Conservation (phyloP, 2,797 vertebrate species). For the Scleropages formosus region DNA sequence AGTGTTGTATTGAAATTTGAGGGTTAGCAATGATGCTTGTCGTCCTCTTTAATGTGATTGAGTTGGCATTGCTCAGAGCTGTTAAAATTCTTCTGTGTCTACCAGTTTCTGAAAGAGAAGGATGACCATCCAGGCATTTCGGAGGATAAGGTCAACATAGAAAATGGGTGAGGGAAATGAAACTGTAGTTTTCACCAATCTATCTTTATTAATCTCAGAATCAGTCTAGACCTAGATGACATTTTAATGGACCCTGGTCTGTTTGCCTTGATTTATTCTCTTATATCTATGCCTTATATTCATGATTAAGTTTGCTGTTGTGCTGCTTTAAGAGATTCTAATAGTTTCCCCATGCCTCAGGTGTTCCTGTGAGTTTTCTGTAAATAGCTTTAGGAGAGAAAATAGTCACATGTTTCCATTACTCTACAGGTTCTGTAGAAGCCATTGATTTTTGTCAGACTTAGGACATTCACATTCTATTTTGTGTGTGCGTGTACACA, state of each 20-base stretch:
- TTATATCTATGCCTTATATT: not conserved
- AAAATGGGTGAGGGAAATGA: constrained; percentile 42
- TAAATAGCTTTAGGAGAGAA: not conserved
- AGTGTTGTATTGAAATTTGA: too few relatives aligned
- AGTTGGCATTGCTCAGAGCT: not conserved
- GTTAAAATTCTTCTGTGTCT: constrained; percentile 34
- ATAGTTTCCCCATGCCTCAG: not conserved
- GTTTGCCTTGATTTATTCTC: not conserved
- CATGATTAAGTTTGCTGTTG: not conserved
- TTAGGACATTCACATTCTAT: too few relatives aligned
- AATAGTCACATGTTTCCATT: too few relatives aligned
- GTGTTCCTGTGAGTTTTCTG: not conserved
- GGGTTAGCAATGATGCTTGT: too few relatives aligned
- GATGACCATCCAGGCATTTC: constrained; percentile 7
- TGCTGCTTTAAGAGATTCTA: not conserved
- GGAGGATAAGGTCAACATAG: constrained; percentile 29
- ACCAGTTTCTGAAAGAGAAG: constrained; percentile 43
- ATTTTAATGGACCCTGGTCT: constrained; percentile 1
- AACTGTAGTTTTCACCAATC: not conserved
- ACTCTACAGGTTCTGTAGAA: too few relatives aligned
- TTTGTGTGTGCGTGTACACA: not conserved
- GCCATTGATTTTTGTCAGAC: too few relatives aligned
- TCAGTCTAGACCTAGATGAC: too few relatives aligned
- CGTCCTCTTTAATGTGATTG: not conserved
- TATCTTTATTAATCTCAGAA: constrained; percentile 1